Conservation (phyloP, 1,140 invertebrate species). For the Hyposmocoma kahamanoa region DNA sequence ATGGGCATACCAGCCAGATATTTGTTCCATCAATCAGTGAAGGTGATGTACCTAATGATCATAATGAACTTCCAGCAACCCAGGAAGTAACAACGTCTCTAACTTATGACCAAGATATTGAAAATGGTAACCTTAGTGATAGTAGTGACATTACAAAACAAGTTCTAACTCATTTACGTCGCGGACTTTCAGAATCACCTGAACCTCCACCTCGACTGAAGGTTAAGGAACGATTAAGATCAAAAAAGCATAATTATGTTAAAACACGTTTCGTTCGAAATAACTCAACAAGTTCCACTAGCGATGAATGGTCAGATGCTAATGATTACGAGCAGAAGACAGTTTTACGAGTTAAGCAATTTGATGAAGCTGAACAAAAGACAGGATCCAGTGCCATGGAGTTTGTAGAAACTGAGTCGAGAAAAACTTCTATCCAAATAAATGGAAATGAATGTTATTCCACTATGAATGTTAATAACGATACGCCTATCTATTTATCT, state of each 20-base stretch:
- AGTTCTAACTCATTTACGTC: constrained; percentile 50
- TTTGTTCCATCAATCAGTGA: constrained; percentile 66
- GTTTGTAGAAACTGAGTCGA: constrained; percentile 59
- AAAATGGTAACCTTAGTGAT: constrained; percentile 56
- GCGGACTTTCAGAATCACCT: constrained; percentile 53
- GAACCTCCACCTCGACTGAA: constrained; percentile 67
- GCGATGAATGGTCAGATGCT: constrained; percentile 64
- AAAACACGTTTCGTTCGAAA: constrained; percentile 68
- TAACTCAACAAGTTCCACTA: constrained; percentile 60
- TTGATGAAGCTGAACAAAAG: constrained; percentile 55
- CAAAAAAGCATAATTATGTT: constrained; percentile 68
- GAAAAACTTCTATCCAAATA: constrained; percentile 84
- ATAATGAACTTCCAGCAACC: constrained; percentile 21
- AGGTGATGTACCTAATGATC: constrained; percentile 36
- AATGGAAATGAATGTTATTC: constrained; percentile 82
- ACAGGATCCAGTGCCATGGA: constrained; percentile 32
- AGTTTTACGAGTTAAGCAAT: constrained; percentile 63
- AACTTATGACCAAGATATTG: constrained; percentile 21
- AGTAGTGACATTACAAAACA: constrained; percentile 61
- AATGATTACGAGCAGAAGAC: constrained; percentile 65
- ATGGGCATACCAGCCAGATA: constrained; percentile 76
- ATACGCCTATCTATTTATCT: constrained; percentile 78
- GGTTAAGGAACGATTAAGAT: constrained; percentile 45
- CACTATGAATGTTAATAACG: constrained; percentile 77
- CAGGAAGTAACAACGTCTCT: not conserved